A percentile compares a stretch with the other conserved stretches of the same genome.
Conservation (phyloP, 1,140 invertebrate species). For the Lordiphosa collinella region DNA sequence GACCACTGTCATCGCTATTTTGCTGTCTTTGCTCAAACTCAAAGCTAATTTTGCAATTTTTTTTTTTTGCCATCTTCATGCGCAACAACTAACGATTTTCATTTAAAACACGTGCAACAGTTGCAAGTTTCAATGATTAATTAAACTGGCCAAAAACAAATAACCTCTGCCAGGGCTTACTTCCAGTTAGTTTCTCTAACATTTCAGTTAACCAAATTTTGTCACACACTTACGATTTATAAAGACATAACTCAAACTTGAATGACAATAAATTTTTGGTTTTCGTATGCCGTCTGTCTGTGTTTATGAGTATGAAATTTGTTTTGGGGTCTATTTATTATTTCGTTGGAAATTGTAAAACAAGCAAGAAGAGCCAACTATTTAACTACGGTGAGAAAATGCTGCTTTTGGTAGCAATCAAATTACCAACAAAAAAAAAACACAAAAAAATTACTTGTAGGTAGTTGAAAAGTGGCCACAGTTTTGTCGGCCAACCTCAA, state of each 20-base stretch:
- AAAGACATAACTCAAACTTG: constrained; percentile 48
- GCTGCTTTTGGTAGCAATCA: constrained; percentile 34
- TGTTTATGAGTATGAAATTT: constrained; percentile 26
- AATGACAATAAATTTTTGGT: constrained; percentile 52
- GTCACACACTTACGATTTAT: constrained; percentile 16
- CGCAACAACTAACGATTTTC: no score
- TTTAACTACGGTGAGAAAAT: constrained; percentile 59
- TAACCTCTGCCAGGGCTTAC: no score
- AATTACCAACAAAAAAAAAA: constrained; percentile 33
- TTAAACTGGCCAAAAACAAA: no score
- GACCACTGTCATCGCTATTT: no score
- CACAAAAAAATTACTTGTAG: constrained; percentile 2
- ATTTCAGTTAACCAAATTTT: not conserved
- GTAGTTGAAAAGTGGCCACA: constrained; percentile 24
- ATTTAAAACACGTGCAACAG: not conserved
- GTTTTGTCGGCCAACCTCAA: constrained; percentile 49
- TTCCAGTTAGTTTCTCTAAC: no score
- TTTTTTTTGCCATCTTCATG: no score
- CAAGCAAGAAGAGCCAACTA: constrained; percentile 10
- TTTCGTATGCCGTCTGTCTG: constrained; percentile 12
- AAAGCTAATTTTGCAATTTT: no score
- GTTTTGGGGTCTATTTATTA: constrained; percentile 8
- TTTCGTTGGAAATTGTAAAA: constrained; percentile 65
- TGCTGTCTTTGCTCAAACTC: no score
- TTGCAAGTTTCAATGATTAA: no score